Conservation (phyloP, 2,888 invertebrate genomes). For the Pollenia griseotomentosa region DNA sequence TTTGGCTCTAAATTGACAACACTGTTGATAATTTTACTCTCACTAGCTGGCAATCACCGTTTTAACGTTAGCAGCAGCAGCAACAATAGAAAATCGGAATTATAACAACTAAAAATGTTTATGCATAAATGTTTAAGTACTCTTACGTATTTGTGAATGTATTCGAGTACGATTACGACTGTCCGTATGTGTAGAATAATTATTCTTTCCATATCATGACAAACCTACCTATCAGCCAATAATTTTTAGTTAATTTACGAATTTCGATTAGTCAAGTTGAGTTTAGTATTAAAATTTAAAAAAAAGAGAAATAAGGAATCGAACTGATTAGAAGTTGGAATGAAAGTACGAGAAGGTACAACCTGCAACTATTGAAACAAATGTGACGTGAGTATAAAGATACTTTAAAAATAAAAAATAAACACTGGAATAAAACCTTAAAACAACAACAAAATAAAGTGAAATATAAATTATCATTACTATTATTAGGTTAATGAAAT, state of each 20-base stretch:
- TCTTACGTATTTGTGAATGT: constrained; percentile 39
- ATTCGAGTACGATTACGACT: constrained; percentile 48
- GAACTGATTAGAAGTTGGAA: constrained; percentile 50
- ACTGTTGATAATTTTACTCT: constrained; percentile 47
- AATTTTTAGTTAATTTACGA: constrained; percentile 81
- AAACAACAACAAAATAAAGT: constrained; percentile 23
- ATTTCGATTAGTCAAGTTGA: constrained; percentile 79
- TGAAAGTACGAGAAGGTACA: constrained; percentile 51
- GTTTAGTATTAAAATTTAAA: constrained; percentile 38
- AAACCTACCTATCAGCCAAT: constrained; percentile 40
- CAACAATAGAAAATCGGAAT: constrained; percentile 13
- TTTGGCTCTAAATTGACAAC: too few species aligned
- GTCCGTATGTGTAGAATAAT: constrained; percentile 57
- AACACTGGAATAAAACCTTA: constrained; percentile 8
- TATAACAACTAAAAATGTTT: constrained; percentile 49
- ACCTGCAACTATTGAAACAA: constrained; percentile 45
- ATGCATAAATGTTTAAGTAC: constrained; percentile 46
- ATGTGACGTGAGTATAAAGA: constrained; percentile 62
- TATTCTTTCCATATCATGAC: constrained; percentile 62
- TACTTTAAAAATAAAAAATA: constrained; percentile 17
- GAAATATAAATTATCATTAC: not conserved
- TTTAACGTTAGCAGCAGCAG: constrained; percentile 15
- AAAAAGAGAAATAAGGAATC: not conserved
- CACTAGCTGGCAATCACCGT: constrained; percentile 28
- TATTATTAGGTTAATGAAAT: not conserved